Percentiles rank a stretch among this genome's conserved stretches.
Evolutionary conservation across 2,113 vertebrate genomes (phyloP).

Genomic region (Pituophis catenifer): DNA sequence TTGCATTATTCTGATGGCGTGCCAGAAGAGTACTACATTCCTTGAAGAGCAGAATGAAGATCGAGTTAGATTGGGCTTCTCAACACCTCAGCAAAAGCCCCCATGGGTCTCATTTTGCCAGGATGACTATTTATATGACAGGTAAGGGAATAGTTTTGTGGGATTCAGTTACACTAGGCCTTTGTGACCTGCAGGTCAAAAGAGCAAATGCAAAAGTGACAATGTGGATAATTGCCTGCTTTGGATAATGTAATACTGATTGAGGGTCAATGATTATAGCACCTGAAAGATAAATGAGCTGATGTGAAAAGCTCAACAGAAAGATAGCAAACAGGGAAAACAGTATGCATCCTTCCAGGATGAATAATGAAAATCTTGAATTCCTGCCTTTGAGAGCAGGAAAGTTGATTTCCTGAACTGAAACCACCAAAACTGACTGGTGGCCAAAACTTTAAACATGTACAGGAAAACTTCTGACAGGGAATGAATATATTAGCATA

Average conservation of each 20-base stretch:
- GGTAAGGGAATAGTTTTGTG: conserved; percentile 82
- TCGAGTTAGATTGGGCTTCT: conserved; percentile 80
- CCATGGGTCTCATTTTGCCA: conserved; percentile 84
- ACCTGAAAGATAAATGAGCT: conserved; percentile 82
- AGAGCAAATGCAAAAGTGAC: conserved; percentile 94
- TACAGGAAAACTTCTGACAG: conserved; percentile 60
- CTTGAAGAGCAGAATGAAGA: conserved; percentile 80
- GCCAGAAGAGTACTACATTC: conserved; percentile 80
- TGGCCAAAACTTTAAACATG: conserved; percentile 62
- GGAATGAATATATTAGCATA: conserved; percentile 11
- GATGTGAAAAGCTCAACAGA: conserved; percentile 73
- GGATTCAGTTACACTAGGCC: conserved; percentile 86
- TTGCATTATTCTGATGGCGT: conserved; percentile 83
- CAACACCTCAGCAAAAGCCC: conserved; percentile 78
- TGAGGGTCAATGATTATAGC: conserved; percentile 88
- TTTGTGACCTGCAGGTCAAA: conserved; percentile 81
- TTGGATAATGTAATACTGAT: conserved; percentile 91
- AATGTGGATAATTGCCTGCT: conserved; percentile 93
- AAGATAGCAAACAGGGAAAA: conserved; percentile 62
- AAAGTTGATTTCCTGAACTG: conserved; percentile 65
- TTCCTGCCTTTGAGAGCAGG: conserved; percentile 48
- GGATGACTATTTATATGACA: conserved; percentile 87
- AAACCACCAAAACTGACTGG: conserved; percentile 23
- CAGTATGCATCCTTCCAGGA: conserved; percentile 38
- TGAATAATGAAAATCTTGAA: conserved; percentile 39